These are phyloP conservation scores for Sphaeridia pumilis DNA, from an alignment of 2,888 invertebrate genomes.

Conservation along the genomic window DNA sequence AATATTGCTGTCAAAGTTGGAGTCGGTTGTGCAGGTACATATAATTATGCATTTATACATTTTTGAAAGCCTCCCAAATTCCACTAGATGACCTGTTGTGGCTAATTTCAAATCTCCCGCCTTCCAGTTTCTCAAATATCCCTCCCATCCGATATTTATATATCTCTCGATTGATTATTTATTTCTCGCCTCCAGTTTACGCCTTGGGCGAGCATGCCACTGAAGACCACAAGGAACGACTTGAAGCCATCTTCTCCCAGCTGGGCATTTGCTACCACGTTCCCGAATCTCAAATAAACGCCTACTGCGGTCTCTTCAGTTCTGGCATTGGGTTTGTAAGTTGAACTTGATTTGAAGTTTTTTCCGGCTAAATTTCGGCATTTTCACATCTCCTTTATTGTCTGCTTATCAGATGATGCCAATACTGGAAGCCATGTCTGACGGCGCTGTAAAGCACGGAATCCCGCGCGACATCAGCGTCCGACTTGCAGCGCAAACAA, in stretches of 20 bases:
- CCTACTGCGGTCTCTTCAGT: slow-evolving; percentile 83
- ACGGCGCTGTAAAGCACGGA: slow-evolving; percentile 92
- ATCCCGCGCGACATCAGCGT: slow-evolving; percentile 76
- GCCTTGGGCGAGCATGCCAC: slow-evolving; percentile 58
- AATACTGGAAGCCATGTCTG: slow-evolving; percentile 86
- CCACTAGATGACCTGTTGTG: too few species aligned
- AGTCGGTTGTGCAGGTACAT: slow-evolving; percentile 23
- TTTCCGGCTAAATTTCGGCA: too few species aligned
- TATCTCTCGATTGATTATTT: too few species aligned
- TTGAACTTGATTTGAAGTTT: slow-evolving; percentile 22
- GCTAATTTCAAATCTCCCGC: not conserved
- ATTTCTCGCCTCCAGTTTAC: slow-evolving; percentile 66
- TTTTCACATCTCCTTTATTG: too few species aligned
- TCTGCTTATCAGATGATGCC: slow-evolving; percentile 66
- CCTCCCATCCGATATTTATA: too few species aligned
- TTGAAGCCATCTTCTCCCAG: slow-evolving; percentile 53
- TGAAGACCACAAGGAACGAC: slow-evolving; percentile 48
- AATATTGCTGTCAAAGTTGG: slow-evolving; percentile 27
- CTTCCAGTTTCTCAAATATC: too few species aligned
- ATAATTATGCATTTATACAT: not conserved
- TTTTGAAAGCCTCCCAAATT: not conserved
- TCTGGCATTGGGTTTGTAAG: slow-evolving; percentile 93
- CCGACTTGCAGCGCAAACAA: slow-evolving; percentile 78
- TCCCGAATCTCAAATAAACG: slow-evolving; percentile 73
- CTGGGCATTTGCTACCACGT: slow-evolving; percentile 83